Evolutionary conservation across 1,140 invertebrate genomes (phyloP).

Genomic region (Drosophila azteca): DNA sequence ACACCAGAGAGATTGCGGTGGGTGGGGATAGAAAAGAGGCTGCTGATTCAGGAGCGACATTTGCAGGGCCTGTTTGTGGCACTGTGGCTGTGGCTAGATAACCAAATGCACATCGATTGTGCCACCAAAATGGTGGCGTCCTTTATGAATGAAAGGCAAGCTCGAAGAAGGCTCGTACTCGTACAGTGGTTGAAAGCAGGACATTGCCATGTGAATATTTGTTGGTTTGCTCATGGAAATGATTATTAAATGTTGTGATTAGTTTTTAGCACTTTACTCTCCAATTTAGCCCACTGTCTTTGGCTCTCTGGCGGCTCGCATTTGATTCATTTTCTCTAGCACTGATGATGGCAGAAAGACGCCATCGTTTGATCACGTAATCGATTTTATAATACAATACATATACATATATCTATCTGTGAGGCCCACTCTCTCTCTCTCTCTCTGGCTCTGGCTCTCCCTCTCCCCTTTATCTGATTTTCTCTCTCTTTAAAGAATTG

Average conservation of each 20-base stretch:
- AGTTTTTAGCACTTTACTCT: not conserved
- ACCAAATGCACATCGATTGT: too few relatives aligned
- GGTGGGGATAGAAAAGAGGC: not conserved
- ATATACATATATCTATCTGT: slow-evolving; percentile 22
- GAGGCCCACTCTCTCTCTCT: slow-evolving; percentile 7
- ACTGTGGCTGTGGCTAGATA: too few relatives aligned
- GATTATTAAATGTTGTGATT: too few relatives aligned
- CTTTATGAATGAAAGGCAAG: too few relatives aligned
- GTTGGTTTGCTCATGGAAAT: too few relatives aligned
- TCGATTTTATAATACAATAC: slow-evolving; percentile 74
- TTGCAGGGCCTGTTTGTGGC: not conserved
- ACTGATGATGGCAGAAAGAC: slow-evolving; percentile 45
- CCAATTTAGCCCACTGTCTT: slow-evolving; percentile 41
- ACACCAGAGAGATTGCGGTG: not conserved
- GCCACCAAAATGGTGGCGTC: too few relatives aligned
- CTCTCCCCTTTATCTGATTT: not conserved
- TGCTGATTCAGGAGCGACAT: not conserved
- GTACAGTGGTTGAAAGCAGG: too few relatives aligned
- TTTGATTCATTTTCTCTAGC: slow-evolving; percentile 55
- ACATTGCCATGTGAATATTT: too few relatives aligned
- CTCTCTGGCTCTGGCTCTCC: too few relatives aligned
- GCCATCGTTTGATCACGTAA: slow-evolving; percentile 76
- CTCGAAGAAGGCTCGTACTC: too few relatives aligned
- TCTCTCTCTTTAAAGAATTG: slow-evolving; percentile 38
- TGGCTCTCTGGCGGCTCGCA: slow-evolving; percentile 18